Conservation (phyloP, 2,888 invertebrate species). For the Nomada lathburiana region DNA sequence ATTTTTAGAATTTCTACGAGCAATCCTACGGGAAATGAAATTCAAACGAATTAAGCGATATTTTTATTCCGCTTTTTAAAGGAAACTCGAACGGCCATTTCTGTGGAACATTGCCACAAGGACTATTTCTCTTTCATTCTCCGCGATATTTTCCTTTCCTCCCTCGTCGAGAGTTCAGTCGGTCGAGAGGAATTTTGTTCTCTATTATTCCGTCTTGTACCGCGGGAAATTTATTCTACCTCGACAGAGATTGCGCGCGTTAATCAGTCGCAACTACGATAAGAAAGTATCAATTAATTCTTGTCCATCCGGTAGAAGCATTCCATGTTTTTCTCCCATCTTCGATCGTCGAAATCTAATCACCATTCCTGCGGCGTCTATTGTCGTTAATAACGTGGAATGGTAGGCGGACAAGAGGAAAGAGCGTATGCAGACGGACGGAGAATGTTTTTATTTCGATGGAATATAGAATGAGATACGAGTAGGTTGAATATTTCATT, state of each 20-base stretch:
- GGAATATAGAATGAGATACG: background rate
- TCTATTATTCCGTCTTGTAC: background rate
- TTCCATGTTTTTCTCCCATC: background rate
- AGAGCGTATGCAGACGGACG: background rate
- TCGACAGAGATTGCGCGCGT: background rate
- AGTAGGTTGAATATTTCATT: conserved; percentile 23
- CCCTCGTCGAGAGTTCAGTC: background rate
- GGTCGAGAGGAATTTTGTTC: background rate
- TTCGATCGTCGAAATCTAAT: background rate
- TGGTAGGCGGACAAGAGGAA: background rate
- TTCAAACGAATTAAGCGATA: background rate
- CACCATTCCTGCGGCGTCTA: background rate
- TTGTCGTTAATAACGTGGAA: background rate
- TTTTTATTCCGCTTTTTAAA: background rate
- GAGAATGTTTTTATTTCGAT: background rate
- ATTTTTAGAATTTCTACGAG: too few species aligned
- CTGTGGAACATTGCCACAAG: too few species aligned
- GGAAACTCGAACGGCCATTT: too few species aligned
- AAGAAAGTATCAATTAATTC: background rate
- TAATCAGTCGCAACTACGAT: background rate
- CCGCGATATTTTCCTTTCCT: background rate
- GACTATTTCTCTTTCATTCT: background rate
- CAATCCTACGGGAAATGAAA: too few species aligned
- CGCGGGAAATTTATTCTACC: background rate
- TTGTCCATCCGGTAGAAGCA: background rate